Percentiles rank a stretch among this genome's conserved stretches.
These are phyloP conservation scores for Andricus quercusramuli DNA, from an alignment of 2,888 invertebrate species.

Conservation along the genomic window DNA sequence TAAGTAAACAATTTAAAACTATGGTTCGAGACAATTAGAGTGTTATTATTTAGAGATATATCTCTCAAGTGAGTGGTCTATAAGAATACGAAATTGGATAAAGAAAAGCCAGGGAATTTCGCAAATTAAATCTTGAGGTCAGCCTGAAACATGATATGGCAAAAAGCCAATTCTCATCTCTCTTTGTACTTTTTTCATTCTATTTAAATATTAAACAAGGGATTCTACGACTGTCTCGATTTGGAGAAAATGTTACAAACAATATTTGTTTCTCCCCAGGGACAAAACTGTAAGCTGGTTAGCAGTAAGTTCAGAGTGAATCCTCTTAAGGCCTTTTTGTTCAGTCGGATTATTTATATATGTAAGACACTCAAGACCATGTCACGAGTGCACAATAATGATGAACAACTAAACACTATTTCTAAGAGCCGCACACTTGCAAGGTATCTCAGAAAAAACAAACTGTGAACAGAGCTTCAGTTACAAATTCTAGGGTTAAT, in stretches of 20 bases:
- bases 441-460: neutral
- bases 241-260: neutral
- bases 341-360: neutral
- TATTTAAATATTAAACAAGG: neutral
- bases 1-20: neutral
- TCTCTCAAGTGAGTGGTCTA: no score
- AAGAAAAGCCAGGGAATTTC: neutral
- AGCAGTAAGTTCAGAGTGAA: neutral
- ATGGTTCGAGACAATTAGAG: neutral
- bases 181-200: neutral
- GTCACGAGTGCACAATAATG: neutral
- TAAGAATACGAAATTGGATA: neutral
- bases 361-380: neutral
- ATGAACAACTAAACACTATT: neutral
- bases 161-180: neutral
- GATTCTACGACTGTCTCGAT: neutral
- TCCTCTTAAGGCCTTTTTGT: neutral
- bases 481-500: no score
- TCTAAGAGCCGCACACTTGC: neutral
- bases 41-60: neutral
- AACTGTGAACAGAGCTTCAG: no score
- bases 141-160: neutral
- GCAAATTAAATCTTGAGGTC: neutral
- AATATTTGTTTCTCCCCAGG: neutral
- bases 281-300: constrained; percentile 7